Conservation (phyloP, 2,797 vertebrate species). For the Epinephelus malabaricus region DNA sequence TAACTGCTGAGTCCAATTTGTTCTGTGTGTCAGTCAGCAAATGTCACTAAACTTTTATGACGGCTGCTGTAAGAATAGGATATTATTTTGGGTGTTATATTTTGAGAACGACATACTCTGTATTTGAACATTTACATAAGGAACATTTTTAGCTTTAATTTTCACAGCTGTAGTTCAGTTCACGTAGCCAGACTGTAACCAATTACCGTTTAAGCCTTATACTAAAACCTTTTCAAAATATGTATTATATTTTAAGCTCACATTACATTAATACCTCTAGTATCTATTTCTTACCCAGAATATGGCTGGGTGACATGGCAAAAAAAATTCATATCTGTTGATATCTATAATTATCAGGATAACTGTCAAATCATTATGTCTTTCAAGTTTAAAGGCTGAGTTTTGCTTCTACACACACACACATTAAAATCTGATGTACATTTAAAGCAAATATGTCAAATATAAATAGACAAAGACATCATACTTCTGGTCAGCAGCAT, state of each 20-base stretch:
- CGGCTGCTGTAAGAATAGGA: neutral
- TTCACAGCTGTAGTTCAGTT: neutral
- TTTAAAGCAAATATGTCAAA: too few species aligned
- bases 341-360: too few species aligned
- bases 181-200: neutral
- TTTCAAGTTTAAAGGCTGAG: too few species aligned
- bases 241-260: neutral
- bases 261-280: neutral
- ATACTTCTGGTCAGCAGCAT: too few species aligned
- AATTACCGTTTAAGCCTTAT: too few species aligned
- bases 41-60: constrained; percentile 2
- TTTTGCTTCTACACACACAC: too few species aligned
- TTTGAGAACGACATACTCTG: neutral
- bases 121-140: neutral
- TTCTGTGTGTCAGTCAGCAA: constrained; percentile 32
- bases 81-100: neutral
- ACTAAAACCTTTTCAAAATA: too few species aligned
- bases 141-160: neutral
- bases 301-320: too few species aligned
- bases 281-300: neutral
- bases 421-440: too few species aligned
- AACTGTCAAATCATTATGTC: too few species aligned
- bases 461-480: too few species aligned
- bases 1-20: constrained; percentile 21
- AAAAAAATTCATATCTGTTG: too few species aligned